Conservation (phyloP, 2,888 invertebrate species). For the Oxytorus armatus region DNA sequence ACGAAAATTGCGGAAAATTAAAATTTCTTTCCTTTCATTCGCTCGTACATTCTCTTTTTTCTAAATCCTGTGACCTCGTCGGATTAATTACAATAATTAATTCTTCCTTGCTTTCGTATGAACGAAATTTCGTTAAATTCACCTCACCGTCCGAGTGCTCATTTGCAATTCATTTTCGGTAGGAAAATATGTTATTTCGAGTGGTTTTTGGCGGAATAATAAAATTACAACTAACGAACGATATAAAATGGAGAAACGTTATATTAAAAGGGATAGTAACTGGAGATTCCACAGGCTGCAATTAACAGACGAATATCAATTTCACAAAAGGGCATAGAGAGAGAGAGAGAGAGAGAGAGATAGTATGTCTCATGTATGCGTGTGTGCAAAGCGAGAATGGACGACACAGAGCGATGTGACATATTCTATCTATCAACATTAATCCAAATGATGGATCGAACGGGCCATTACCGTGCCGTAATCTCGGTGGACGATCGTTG, state of each 20-base stretch:
- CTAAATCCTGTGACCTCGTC: not conserved
- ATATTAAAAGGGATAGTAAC: not conserved
- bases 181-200: too few species aligned
- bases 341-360: not conserved
- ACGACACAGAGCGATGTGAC: slow-evolving; percentile 38
- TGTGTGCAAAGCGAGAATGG: slow-evolving; percentile 5
- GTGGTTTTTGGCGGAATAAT: too few species aligned
- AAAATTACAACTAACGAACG: too few species aligned
- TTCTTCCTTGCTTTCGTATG: not conserved
- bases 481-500: slow-evolving; percentile 48
- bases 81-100: slow-evolving; percentile 9
- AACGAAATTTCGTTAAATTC: slow-evolving; percentile 12
- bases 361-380: not conserved
- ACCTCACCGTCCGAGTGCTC: slow-evolving; percentile 8
- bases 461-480: slow-evolving; percentile 53
- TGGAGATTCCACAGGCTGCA: not conserved
- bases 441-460: slow-evolving; percentile 60
- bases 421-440: slow-evolving; percentile 57
- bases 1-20: too few species aligned
- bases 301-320: slow-evolving; percentile 24
- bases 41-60: slow-evolving; percentile 1
- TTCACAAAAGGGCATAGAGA: not conserved
- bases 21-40: too few species aligned
- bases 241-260: not conserved
- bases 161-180: slow-evolving; percentile 1